A percentile compares a stretch with the other conserved stretches of the same genome.
phyloP scores from a whole-genome alignment of 2,113 vertebrate genomes.

The Prionailurus bengalensis region DNA sequence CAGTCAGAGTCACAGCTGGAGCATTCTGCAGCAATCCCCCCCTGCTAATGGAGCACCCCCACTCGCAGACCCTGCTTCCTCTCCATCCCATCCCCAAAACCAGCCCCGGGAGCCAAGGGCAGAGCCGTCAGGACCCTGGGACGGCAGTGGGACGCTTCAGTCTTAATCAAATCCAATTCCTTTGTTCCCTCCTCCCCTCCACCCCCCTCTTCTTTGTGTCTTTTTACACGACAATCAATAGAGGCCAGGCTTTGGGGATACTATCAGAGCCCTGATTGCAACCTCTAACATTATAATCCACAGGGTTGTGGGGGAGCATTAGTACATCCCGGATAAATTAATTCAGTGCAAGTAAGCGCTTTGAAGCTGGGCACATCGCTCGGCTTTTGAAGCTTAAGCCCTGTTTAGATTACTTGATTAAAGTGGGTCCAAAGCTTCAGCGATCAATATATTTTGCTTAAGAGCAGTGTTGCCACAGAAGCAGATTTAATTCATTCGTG shows the following conservation, averaged over 20 bases:
- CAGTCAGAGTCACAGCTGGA: background rate
- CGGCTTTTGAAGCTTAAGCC: slow-evolving; percentile 88
- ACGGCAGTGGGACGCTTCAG: background rate
- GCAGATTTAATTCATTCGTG: slow-evolving; percentile 82
- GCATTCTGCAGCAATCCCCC: background rate
- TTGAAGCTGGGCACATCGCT: slow-evolving; percentile 86
- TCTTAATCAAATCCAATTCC: slow-evolving; percentile 60
- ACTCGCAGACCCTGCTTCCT: background rate
- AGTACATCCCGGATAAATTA: slow-evolving; percentile 87
- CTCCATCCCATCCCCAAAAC: background rate
- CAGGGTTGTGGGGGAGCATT: slow-evolving; percentile 84
- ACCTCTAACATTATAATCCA: slow-evolving; percentile 87
- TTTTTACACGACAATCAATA: slow-evolving; percentile 84
- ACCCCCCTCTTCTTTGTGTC: slow-evolving; percentile 47
- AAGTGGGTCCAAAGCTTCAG: slow-evolving; percentile 87
- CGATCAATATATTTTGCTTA: slow-evolving; percentile 88
- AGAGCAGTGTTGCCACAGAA: slow-evolving; percentile 85
- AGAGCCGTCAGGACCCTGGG: background rate
- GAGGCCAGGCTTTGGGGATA: slow-evolving; percentile 79
- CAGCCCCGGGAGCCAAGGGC: background rate
- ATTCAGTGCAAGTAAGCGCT: slow-evolving; percentile 88
- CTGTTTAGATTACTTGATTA: slow-evolving; percentile 91
- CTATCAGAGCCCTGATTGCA: slow-evolving; percentile 83
- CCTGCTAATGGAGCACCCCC: background rate
- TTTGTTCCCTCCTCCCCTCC: slow-evolving; percentile 66